Base-by-base conservation (phyloP, 2,888 invertebrate genomes). In the Dasypolia templi region DNA sequence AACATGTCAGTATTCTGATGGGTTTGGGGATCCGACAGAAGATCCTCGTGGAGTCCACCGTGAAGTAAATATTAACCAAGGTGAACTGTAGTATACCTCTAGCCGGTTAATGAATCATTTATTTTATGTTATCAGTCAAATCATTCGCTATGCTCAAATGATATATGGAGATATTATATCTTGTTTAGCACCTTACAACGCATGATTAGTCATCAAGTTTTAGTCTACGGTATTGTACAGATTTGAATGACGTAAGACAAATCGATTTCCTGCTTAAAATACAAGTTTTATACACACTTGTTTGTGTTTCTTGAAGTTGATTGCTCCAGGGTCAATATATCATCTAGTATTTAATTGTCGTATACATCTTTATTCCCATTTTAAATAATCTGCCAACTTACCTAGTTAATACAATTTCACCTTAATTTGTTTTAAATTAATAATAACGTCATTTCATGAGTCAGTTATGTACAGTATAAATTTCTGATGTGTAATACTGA, bases 241-340 rank as follows among this genome's bases (percentile, higher is more conserved):
- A 84, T 77, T 74, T 72, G 44, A 77, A 87, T 87, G 89, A 89
- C 89, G 89, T 87, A 87, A 89, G 80, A 77, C 70, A 53, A 81
- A 87, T 87, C 79, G 86, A 89, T 86, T 84, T 88, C 84, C 76
- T 79, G 68, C 76, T 70, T 76, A 55, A 63, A 68, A 73, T 78
- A 85, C 79, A 49, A 74, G 66, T 83, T 84, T 32, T 58, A 32
- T 55, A 75, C 75, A 81, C 65, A 75, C 71, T 56, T 74, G 53
- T 86, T 73, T 70, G 46, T 75, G 42, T 82, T 53, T 83, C 73
- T 42, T 70, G 70, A 29, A 62, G 62, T 85, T 59, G 29, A 61
- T 72, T 55, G 39, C 72, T 46, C 66, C 67, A 78, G 73, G 69
- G 58, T 68, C 44, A n/a, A 26, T 42, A 35, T 32, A 46, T 29